phyloP scores from a whole-genome alignment of 2,797 vertebrate species.

The Darevskia nairensis region DNA sequence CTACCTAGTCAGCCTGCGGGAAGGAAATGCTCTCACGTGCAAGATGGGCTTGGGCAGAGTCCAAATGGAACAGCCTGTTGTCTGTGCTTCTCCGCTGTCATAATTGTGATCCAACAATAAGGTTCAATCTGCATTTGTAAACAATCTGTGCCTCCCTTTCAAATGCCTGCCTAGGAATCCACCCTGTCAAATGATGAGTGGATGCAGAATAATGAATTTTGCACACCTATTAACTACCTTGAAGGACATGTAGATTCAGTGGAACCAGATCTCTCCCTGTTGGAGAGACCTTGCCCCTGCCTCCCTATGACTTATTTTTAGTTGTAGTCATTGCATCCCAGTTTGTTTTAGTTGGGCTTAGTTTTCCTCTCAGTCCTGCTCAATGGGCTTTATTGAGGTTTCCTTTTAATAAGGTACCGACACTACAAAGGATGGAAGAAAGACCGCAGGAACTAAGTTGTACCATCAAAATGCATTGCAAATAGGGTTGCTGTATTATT shows the following conservation, averaged over 20 bases:
- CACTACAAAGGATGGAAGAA: neutral
- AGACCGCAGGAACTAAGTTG: neutral
- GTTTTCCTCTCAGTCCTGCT: neutral
- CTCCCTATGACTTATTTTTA: neutral
- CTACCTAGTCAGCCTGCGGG: neutral
- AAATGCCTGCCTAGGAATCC: neutral
- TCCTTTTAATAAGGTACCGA: neutral
- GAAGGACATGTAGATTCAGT: neutral
- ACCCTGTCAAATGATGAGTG: neutral
- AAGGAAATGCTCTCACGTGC: neutral
- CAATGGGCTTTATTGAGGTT: neutral
- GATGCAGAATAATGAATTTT: slow-evolving; percentile 15
- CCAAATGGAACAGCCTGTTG: slow-evolving; percentile 1
- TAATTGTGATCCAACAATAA: slow-evolving; percentile 38
- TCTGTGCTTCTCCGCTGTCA: neutral
- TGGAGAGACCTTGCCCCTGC: neutral
- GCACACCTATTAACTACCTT: neutral
- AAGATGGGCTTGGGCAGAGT: neutral
- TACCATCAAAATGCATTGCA: neutral
- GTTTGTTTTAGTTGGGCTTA: neutral
- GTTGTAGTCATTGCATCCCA: neutral
- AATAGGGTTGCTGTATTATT: neutral
- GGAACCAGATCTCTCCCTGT: neutral
- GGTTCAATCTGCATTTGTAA: slow-evolving; percentile 27
- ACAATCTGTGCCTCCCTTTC: slow-evolving; percentile 28